Conservation (phyloP, 1,140 invertebrate species). For the Acromyrmex charruanus region DNA sequence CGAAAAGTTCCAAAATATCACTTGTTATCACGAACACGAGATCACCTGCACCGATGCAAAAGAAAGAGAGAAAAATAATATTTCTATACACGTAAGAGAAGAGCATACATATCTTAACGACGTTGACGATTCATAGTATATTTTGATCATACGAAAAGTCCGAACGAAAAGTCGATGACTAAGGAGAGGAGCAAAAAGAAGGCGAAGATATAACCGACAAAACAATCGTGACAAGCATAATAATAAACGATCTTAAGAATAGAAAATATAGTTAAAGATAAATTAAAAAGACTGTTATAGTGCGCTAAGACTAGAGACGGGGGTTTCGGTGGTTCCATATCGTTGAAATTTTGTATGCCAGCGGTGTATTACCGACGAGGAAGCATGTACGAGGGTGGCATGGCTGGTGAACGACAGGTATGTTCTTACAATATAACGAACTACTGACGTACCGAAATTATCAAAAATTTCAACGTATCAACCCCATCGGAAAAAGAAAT, state of each 20-base stretch:
- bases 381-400: constrained; percentile 85
- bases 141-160: constrained; percentile 72
- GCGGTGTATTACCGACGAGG: constrained; percentile 73
- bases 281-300: constrained; percentile 50
- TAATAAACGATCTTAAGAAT: constrained; percentile 57
- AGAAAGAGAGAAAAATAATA: constrained; percentile 59
- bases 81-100: constrained; percentile 65
- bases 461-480: constrained; percentile 3
- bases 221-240: constrained; percentile 64
- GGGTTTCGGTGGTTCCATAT: constrained; percentile 13
- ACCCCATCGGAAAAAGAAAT: neutral
- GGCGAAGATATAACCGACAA: constrained; percentile 46
- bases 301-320: constrained; percentile 21
- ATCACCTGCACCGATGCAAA: constrained; percentile 64
- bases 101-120: constrained; percentile 76
- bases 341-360: constrained; percentile 69
- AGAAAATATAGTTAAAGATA: constrained; percentile 45
- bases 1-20: constrained; percentile 54
- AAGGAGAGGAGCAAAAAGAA: neutral
- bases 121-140: constrained; percentile 81
- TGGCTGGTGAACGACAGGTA: constrained; percentile 85
- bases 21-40: constrained; percentile 71
- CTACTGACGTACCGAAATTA: neutral
- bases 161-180: constrained; percentile 14
- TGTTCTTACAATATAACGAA: constrained; percentile 53